These are phyloP conservation scores for Leptinotarsa texana DNA, from an alignment of 1,140 invertebrate genomes.

Conservation along the genomic window DNA sequence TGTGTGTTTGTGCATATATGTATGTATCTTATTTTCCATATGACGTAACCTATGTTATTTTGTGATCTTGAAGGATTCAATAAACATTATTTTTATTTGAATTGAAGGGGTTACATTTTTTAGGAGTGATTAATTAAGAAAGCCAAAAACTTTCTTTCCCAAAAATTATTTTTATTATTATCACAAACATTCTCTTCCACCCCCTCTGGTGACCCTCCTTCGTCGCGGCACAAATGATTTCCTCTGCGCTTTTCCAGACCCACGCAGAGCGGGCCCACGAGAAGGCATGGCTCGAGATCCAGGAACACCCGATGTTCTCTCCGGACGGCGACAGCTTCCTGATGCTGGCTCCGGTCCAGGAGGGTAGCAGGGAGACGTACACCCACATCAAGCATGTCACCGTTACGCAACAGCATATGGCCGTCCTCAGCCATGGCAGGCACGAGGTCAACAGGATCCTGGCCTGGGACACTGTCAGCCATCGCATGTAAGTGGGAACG, in stretches of 20 bases:
- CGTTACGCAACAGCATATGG: constrained; percentile 78
- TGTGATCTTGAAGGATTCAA: no score
- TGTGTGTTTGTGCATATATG: no score
- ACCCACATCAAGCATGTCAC: constrained; percentile 89
- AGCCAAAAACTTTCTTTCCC: no score
- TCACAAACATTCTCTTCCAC: no score
- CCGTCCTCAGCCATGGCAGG: constrained; percentile 82
- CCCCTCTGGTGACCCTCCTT: no score
- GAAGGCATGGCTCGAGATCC: constrained; percentile 82
- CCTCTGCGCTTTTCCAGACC: constrained; percentile 57
- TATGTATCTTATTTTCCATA: no score
- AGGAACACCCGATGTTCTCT: constrained; percentile 81
- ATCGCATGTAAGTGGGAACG: constrained; percentile 71
- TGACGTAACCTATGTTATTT: no score
- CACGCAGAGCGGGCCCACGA: constrained; percentile 80
- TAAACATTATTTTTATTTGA: no score
- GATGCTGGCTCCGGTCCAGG: constrained; percentile 78
- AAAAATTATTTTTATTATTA: no score
- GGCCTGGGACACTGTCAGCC: constrained; percentile 81
- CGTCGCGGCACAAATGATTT: no score
- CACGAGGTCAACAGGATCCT: constrained; percentile 85
- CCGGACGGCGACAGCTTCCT: constrained; percentile 83
- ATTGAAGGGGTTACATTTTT: no score
- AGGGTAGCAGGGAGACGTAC: constrained; percentile 79
- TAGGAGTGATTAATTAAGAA: no score